A percentile compares a stretch with the other conserved stretches of the same genome.
These are phyloP conservation scores for Tauraco hartlaubi DNA, from an alignment of 2,797 vertebrate genomes.

Conservation along the genomic window DNA sequence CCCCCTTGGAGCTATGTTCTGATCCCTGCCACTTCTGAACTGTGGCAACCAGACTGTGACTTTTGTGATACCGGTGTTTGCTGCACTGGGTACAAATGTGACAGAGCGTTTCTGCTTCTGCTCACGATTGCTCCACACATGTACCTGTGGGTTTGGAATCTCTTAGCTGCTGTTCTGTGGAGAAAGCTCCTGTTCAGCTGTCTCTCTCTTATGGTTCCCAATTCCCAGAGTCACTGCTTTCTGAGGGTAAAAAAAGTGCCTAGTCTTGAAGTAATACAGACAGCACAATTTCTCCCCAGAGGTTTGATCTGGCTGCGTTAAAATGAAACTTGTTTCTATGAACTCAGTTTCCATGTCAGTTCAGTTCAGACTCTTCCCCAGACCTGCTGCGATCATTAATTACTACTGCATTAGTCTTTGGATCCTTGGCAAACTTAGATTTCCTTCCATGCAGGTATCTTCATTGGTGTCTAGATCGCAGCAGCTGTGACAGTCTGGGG, in stretches of 20 bases:
- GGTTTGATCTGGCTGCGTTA: background rate
- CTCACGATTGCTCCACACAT: rapidly evolving
- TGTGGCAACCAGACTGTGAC: background rate
- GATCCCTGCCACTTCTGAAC: background rate
- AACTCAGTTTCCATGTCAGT: background rate
- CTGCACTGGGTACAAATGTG: background rate
- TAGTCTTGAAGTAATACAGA: background rate
- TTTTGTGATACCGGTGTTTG: background rate
- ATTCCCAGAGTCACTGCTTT: background rate
- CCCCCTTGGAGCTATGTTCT: background rate
- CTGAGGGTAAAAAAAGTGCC: background rate
- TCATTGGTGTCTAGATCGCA: background rate
- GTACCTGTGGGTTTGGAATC: background rate
- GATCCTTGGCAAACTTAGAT: constrained; percentile 13
- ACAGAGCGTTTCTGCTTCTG: background rate
- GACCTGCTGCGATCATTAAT: background rate
- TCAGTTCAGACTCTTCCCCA: background rate
- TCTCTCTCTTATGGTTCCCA: background rate
- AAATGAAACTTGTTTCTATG: constrained; percentile 15
- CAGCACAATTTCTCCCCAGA: background rate
- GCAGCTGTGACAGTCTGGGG: background rate
- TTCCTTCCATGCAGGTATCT: constrained; percentile 16
- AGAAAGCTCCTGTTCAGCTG: background rate
- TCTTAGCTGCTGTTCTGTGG: background rate
- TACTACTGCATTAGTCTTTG: background rate